Evolutionary conservation across 2,113 vertebrate genomes (phyloP).

Genomic region (Gracilinanus agilis): DNA sequence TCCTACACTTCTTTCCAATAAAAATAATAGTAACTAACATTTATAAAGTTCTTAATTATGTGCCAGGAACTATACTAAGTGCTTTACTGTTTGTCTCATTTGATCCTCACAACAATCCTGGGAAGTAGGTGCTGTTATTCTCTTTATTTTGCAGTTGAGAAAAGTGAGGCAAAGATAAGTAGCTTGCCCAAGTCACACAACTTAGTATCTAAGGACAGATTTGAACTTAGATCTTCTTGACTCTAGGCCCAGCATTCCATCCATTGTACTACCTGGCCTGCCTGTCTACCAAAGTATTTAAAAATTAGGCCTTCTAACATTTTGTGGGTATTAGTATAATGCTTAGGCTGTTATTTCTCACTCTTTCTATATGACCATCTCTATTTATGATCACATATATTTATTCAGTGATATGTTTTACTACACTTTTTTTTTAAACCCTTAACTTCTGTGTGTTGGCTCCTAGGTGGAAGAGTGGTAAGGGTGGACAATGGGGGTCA

Average conservation of each 20-base stretch:
- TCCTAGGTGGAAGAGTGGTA: too few species aligned
- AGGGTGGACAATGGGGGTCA: too few species aligned
- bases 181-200: neutral
- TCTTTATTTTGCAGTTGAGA: slow-evolving; percentile 23
- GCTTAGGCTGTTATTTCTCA: too few species aligned
- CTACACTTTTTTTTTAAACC: too few species aligned
- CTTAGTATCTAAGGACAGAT: neutral
- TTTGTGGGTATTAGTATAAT: neutral
- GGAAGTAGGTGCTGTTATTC: neutral
- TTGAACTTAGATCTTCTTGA: neutral
- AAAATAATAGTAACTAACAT: neutral
- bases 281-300: neutral
- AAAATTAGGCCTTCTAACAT: neutral
- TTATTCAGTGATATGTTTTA: neutral
- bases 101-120: neutral
- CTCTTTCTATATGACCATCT: neutral
- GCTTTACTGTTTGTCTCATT: neutral
- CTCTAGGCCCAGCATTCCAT: neutral
- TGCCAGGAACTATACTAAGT: neutral
- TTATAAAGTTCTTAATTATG: slow-evolving; percentile 9
- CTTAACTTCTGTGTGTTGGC: too few species aligned
- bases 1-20: neutral
- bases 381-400: neutral
- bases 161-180: slow-evolving; percentile 13
- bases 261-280: neutral